Percentiles rank a stretch among this genome's conserved stretches.
Conservation (phyloP, 2,797 vertebrate genomes). For the Manis crassicaudata region DNA sequence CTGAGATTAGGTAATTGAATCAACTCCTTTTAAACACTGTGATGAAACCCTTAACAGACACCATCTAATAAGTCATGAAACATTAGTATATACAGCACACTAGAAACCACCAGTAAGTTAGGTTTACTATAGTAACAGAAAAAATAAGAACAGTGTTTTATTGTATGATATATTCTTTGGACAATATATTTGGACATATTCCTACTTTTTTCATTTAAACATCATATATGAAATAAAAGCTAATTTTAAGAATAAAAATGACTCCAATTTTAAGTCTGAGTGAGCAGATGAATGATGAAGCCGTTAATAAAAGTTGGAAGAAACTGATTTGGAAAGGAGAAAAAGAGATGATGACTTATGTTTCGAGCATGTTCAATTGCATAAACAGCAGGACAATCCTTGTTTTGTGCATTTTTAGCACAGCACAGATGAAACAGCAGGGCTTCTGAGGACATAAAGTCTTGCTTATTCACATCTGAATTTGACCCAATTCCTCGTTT, state of each 20-base stretch:
- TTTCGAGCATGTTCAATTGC: background rate
- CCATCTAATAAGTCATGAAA: background rate
- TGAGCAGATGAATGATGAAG: background rate
- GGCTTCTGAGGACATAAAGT: background rate
- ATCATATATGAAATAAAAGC: slow-evolving; percentile 1
- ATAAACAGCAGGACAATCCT: background rate
- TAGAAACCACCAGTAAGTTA: background rate
- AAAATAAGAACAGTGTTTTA: background rate
- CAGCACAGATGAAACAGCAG: background rate
- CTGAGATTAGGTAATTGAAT: background rate
- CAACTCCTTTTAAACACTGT: background rate
- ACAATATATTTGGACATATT: background rate
- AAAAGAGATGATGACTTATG: background rate
- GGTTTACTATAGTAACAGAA: background rate
- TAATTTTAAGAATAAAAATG: slow-evolving; percentile 12
- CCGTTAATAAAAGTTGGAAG: background rate
- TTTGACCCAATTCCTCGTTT: background rate
- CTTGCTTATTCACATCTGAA: too few species aligned
- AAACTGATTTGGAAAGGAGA: background rate
- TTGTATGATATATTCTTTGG: background rate
- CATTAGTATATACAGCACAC: background rate
- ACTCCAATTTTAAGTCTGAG: background rate
- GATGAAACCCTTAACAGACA: background rate
- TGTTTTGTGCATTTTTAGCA: background rate
- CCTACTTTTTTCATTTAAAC: background rate